Conservation (phyloP, 2,888 invertebrate species). For the Troides oblongomaculatus region DNA sequence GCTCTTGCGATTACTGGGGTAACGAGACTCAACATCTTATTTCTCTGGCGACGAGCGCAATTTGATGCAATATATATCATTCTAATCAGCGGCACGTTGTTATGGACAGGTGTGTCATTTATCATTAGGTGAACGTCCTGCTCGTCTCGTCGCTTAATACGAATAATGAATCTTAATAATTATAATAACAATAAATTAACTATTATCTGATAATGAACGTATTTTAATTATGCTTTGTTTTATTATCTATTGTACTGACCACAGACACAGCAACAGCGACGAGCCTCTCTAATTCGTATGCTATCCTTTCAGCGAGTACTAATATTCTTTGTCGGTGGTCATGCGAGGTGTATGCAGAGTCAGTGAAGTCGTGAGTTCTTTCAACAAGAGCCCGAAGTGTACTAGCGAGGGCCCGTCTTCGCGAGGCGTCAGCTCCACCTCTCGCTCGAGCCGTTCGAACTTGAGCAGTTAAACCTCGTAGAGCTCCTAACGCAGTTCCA, state of each 20-base stretch:
- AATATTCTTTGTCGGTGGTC: constrained; percentile 98
- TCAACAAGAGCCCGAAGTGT: constrained; percentile 95
- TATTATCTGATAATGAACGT: too few relatives aligned
- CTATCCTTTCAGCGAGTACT: constrained; percentile 91
- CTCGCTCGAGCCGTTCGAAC: constrained; percentile 88
- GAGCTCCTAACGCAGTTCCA: constrained; percentile 88
- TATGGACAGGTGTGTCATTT: too few relatives aligned
- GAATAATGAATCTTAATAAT: too few relatives aligned
- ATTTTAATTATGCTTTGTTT: background rate
- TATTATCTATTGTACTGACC: constrained; percentile 77
- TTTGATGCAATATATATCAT: too few relatives aligned
- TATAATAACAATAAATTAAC: too few relatives aligned
- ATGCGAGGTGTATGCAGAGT: constrained; percentile 98
- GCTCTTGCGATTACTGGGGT: too few relatives aligned
- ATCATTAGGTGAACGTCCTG: too few relatives aligned
- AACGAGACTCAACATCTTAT: too few relatives aligned
- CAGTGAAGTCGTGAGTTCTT: constrained; percentile 98
- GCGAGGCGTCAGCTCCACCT: constrained; percentile 83
- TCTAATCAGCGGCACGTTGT: too few relatives aligned
- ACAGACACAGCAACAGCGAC: constrained; percentile 91
- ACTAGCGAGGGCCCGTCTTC: constrained; percentile 89
- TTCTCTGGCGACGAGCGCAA: too few relatives aligned
- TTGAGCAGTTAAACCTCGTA: constrained; percentile 91
- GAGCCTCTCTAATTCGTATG: constrained; percentile 94
- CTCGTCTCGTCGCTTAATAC: too few relatives aligned